phyloP scores from a whole-genome alignment of 23 tunicate species.

The Corella eumyota region DNA sequence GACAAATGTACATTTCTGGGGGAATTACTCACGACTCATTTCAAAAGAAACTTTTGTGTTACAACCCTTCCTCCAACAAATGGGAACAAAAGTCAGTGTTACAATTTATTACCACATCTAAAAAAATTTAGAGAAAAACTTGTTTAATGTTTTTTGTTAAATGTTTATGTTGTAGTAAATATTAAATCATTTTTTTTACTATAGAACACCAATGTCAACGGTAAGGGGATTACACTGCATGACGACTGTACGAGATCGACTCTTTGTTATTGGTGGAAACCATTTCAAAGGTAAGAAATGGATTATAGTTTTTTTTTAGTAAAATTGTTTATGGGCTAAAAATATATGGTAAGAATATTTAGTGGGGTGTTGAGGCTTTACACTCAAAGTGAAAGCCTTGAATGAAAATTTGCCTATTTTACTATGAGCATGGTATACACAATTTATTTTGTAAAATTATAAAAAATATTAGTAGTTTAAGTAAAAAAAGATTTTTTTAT shows the following conservation, averaged over 20 bases:
- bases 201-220: conserved; percentile 79
- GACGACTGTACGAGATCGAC: conserved; percentile 83
- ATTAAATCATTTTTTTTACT: background rate
- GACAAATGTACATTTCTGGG: conserved; percentile 98
- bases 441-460: too few species aligned
- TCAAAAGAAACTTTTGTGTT: conserved; percentile 92
- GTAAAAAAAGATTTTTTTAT: too few species aligned
- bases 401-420: too few species aligned
- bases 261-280: conserved; percentile 93
- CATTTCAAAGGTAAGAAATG: conserved; percentile 74
- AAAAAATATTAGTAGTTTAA: too few species aligned
- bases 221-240: conserved; percentile 96
- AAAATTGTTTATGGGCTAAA: too few species aligned
- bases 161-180: too few species aligned
- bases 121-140: background rate
- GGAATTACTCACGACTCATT: conserved; percentile 99
- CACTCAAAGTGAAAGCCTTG: too few species aligned
- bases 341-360: too few species aligned
- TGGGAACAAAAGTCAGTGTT: conserved; percentile 79
- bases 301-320: too few species aligned
- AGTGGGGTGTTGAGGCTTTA: too few species aligned
- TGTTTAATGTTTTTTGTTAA: background rate
- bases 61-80: conserved; percentile 62
- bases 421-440: too few species aligned
- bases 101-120: background rate